Conservation (phyloP, 2,888 invertebrate genomes). For the Scaptomyza tumidula region DNA sequence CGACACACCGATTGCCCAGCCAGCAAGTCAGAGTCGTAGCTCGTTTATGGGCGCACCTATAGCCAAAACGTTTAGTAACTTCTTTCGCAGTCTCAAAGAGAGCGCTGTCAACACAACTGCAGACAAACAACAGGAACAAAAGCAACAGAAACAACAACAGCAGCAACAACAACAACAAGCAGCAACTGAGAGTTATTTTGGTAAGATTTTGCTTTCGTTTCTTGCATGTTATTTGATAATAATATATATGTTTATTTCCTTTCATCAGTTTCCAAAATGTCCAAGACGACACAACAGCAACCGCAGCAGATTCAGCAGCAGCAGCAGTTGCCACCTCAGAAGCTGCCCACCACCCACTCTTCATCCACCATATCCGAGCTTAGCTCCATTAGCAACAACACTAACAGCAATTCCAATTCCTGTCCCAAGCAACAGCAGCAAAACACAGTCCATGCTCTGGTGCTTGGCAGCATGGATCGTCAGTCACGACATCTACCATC, state of each 20-base stretch:
- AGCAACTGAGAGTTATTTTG: slow-evolving; percentile 66
- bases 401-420: slow-evolving; percentile 66
- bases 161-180: slow-evolving; percentile 36
- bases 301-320: slow-evolving; percentile 20
- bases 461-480: slow-evolving; percentile 71
- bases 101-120: slow-evolving; percentile 65
- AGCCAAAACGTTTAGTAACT: slow-evolving; percentile 83
- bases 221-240: background rate
- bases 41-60: slow-evolving; percentile 82
- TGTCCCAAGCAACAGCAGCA: slow-evolving; percentile 48
- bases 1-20: slow-evolving; percentile 79
- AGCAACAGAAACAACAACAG: slow-evolving; percentile 45
- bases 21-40: slow-evolving; percentile 74
- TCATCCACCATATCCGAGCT: slow-evolving; percentile 84
- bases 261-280: slow-evolving; percentile 65
- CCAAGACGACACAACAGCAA: slow-evolving; percentile 45
- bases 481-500: slow-evolving; percentile 83
- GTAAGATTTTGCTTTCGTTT: slow-evolving; percentile 45
- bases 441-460: slow-evolving; percentile 45
- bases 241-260: background rate
- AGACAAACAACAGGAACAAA: slow-evolving; percentile 59
- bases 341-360: slow-evolving; percentile 72
- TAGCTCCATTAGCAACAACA: slow-evolving; percentile 74
- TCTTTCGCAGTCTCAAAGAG: slow-evolving; percentile 84
- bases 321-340: slow-evolving; percentile 32